phyloP scores from a whole-genome alignment of 2,797 vertebrate species.

The Sebastes elongatus region DNA sequence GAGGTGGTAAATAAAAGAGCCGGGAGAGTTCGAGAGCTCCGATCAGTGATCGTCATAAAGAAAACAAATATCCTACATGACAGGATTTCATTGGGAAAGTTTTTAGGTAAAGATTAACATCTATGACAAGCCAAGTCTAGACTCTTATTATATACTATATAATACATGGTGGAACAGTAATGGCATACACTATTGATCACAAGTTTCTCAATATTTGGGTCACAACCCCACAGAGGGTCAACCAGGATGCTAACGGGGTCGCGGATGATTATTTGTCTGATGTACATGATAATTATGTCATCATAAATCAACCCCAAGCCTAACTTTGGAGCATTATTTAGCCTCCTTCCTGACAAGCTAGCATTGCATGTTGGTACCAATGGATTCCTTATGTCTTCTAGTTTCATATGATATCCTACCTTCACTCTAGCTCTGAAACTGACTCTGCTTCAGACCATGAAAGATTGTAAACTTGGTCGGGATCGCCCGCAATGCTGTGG shows the following conservation, averaged over 20 bases:
- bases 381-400: too few species aligned
- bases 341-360: too few species aligned
- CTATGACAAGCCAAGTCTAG: neutral
- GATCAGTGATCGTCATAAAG: neutral
- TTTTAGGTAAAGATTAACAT: neutral
- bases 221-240: too few species aligned
- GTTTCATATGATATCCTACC: too few species aligned
- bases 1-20: slow-evolving; percentile 34
- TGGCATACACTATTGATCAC: slow-evolving; percentile 2
- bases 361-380: too few species aligned
- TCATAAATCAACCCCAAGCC: neutral
- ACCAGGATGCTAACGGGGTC: too few species aligned
- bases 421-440: too few species aligned
- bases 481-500: too few species aligned
- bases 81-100: neutral
- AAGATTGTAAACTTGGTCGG: too few species aligned
- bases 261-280: neutral
- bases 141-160: neutral
- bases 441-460: too few species aligned
- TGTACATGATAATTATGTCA: neutral
- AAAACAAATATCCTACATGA: slow-evolving; percentile 9
- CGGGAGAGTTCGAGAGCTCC: neutral
- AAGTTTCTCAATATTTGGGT: neutral
- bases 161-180: too few species aligned
- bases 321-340: too few species aligned